Conservation (phyloP, 2,888 invertebrate species). For the Diplolepis rosae region DNA sequence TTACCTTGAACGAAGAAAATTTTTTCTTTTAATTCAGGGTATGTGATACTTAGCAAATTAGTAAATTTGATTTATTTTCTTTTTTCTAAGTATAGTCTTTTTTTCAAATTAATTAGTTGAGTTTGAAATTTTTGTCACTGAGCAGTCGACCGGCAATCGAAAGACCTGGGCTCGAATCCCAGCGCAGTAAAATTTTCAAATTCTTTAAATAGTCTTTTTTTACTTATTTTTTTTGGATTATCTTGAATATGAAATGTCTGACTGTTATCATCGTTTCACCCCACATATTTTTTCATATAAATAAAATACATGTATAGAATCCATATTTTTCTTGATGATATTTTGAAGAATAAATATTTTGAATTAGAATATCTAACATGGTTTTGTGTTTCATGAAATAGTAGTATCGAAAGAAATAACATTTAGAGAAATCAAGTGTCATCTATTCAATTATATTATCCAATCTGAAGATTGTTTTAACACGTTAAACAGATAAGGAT, state of each 20-base stretch:
- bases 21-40: too few relatives aligned
- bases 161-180: too few relatives aligned
- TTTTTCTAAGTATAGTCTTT: too few relatives aligned
- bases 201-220: constrained; percentile 6
- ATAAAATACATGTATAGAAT: not conserved
- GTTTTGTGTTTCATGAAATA: not conserved
- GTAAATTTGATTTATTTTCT: too few relatives aligned
- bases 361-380: not conserved
- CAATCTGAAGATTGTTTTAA: not conserved
- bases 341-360: not conserved
- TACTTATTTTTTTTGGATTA: not conserved
- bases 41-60: too few relatives aligned
- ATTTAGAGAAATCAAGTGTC: not conserved
- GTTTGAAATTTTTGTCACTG: too few relatives aligned
- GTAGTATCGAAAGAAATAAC: not conserved
- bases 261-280: not conserved
- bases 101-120: too few relatives aligned
- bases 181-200: too few relatives aligned
- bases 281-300: too few relatives aligned
- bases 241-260: not conserved
- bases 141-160: too few relatives aligned
- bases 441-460: not conserved
- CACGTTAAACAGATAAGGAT: not conserved
- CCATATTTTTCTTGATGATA: not conserved
- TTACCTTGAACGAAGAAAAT: too few relatives aligned